These are phyloP conservation scores for Mystacornis crossleyi DNA, from an alignment of 2,113 vertebrate species.

Conservation along the genomic window DNA sequence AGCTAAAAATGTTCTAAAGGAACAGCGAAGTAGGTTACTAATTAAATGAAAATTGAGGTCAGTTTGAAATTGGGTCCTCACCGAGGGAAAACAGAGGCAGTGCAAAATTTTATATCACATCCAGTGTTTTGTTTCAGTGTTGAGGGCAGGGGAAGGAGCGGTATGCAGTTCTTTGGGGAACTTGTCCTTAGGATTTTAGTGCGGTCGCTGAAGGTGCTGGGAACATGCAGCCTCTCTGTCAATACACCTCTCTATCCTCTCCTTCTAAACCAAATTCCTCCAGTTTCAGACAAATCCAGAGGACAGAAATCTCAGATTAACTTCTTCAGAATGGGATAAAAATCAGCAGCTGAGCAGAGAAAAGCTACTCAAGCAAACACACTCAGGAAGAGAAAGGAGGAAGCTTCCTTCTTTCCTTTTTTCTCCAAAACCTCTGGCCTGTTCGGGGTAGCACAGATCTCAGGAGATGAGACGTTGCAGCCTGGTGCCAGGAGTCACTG, in stretches of 20 bases:
- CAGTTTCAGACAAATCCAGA: not conserved
- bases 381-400: not conserved
- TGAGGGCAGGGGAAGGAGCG: not conserved
- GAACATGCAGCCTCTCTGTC: not conserved
- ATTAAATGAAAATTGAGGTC: conserved; percentile 51
- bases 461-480: not conserved
- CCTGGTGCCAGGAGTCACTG: fast-evolving
- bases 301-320: not conserved
- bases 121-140: not conserved
- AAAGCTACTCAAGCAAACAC: not conserved
- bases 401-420: not conserved
- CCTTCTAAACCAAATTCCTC: not conserved
- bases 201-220: not conserved
- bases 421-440: not conserved
- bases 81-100: not conserved
- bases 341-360: not conserved
- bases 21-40: conserved; percentile 38
- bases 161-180: fast-evolving
- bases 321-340: not conserved
- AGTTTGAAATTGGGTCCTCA: not conserved
- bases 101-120: not conserved
- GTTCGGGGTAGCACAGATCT: not conserved
- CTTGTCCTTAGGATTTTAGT: not conserved
- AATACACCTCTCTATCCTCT: not conserved
- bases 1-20: conserved; percentile 41